Percentiles rank a stretch among this genome's conserved stretches.
Evolutionary conservation across 2,797 vertebrate genomes (phyloP).

Genomic region (Limnodromus scolopaceus): DNA sequence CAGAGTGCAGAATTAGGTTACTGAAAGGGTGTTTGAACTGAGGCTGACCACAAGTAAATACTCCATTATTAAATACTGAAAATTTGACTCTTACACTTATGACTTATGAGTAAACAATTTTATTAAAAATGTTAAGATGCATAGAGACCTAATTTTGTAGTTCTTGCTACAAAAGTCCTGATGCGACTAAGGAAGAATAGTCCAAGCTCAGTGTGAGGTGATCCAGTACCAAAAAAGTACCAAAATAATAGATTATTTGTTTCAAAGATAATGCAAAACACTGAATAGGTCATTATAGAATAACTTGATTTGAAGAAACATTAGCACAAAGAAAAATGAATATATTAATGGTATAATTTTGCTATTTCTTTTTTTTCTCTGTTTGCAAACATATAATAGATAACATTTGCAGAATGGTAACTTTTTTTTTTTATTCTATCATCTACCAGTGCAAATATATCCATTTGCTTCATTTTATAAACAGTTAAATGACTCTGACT

Average conservation of each 20-base stretch:
- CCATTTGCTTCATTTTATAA: conserved; percentile 5
- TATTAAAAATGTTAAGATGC: neutral
- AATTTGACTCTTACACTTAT: neutral
- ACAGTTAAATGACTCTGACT: neutral
- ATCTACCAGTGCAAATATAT: neutral
- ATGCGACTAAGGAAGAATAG: neutral
- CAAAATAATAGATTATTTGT: neutral
- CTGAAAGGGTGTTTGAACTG: neutral
- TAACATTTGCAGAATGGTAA: neutral
- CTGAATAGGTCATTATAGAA: conserved; percentile 35
- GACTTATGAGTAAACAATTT: neutral
- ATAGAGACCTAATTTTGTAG: neutral
- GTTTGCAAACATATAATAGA: neutral
- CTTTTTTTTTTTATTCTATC: neutral
- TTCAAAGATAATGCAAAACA: conserved; percentile 21
- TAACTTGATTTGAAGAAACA: conserved; percentile 25
- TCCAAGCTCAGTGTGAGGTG: neutral
- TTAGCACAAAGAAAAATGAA: neutral
- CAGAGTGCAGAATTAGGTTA: neutral
- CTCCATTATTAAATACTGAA: neutral
- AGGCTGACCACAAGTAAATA: neutral
- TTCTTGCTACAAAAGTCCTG: neutral
- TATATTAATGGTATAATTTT: neutral
- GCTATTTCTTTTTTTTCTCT: neutral
- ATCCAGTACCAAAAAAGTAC: neutral